These are phyloP conservation scores for Cancer borealis DNA, from an alignment of 2,888 invertebrate species.

Conservation along the genomic window DNA sequence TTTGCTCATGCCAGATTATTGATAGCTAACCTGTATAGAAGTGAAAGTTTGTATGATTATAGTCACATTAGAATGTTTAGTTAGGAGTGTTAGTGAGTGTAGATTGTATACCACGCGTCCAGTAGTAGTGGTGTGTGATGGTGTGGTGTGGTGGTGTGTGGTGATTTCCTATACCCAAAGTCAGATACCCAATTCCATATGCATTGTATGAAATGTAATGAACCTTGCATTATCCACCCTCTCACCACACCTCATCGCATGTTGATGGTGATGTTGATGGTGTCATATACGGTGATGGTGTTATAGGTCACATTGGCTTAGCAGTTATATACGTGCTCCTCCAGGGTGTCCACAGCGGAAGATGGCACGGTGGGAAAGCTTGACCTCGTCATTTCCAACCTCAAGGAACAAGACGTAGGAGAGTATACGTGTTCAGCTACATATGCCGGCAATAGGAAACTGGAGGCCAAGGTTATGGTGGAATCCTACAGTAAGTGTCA, in stretches of 20 bases:
- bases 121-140: too few species aligned
- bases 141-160: neutral
- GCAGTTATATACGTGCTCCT: neutral
- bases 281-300: neutral
- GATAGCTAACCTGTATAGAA: too few species aligned
- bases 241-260: neutral
- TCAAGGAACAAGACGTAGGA: slow-evolving; percentile 89
- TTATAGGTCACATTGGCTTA: neutral
- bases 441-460: slow-evolving; percentile 83
- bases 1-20: too few species aligned
- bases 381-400: slow-evolving; percentile 86
- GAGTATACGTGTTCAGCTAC: slow-evolving; percentile 90
- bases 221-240: too few species aligned
- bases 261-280: neutral
- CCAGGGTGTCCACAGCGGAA: slow-evolving; percentile 77
- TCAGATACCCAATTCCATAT: too few species aligned
- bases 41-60: too few species aligned
- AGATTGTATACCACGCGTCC: too few species aligned
- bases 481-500: slow-evolving; percentile 76
- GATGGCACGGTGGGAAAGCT: slow-evolving; percentile 62
- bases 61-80: too few species aligned
- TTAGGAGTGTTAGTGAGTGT: too few species aligned
- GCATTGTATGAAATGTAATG: too few species aligned
- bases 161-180: too few species aligned
- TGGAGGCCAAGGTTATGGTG: slow-evolving; percentile 78